Evolutionary conservation across 2,797 vertebrate genomes (phyloP).

Genomic region (Periparus ater): DNA sequence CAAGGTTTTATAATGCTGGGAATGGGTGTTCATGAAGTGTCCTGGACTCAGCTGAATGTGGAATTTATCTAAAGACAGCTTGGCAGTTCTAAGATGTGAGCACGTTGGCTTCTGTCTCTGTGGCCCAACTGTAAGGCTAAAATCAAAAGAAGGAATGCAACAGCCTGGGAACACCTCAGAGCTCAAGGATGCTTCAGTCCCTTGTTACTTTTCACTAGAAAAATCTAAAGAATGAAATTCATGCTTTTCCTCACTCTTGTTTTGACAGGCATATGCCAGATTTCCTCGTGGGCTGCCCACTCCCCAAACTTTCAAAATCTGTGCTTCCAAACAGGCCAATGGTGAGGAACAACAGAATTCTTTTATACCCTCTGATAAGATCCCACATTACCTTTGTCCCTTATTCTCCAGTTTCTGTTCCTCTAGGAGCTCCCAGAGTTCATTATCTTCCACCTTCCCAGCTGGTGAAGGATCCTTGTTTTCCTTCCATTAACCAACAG

Average conservation of each 20-base stretch:
- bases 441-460: background rate
- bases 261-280: accelerated
- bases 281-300: background rate
- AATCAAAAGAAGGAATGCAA: background rate
- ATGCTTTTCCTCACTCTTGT: background rate
- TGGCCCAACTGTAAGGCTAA: background rate
- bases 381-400: background rate
- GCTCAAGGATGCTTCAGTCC: background rate
- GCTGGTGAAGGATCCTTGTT: background rate
- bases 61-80: background rate
- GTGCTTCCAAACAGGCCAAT: background rate
- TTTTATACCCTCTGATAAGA: background rate
- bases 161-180: background rate
- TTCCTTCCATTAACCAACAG: background rate
- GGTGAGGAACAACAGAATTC: background rate
- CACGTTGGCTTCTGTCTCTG: background rate
- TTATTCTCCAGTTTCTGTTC: background rate
- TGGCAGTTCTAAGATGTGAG: background rate
- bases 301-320: background rate
- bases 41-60: background rate
- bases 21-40: background rate
- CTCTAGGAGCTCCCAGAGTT: background rate
- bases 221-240: background rate
- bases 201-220: background rate
- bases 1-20: background rate